These are phyloP conservation scores for Nomia melanderi DNA, from an alignment of 1,140 invertebrate species.

Conservation along the genomic window DNA sequence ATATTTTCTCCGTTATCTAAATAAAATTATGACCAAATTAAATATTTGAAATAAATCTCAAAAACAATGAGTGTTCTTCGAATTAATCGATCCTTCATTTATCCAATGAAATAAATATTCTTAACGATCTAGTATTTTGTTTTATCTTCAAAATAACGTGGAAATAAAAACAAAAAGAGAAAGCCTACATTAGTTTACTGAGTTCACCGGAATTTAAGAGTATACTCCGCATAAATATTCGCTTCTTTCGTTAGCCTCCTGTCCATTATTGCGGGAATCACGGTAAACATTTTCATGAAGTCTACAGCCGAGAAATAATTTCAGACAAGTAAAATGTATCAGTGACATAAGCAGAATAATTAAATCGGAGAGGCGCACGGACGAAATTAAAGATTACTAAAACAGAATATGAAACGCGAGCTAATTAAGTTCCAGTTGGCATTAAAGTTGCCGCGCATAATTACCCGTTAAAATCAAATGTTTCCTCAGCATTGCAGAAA, in stretches of 20 bases:
- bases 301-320: not conserved
- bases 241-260: slow-evolving; percentile 18
- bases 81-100: too few species aligned
- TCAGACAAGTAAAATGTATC: not conserved
- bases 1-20: too few species aligned
- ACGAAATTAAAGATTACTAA: not conserved
- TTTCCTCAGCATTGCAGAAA: not conserved
- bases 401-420: too few species aligned
- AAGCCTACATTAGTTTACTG: slow-evolving; percentile 4
- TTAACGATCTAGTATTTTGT: too few species aligned
- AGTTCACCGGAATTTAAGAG: slow-evolving; percentile 22
- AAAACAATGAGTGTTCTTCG: too few species aligned
- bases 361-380: not conserved
- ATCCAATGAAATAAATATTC: too few species aligned
- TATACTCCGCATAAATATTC: slow-evolving; percentile 28
- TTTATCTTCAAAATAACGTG: too few species aligned
- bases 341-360: not conserved
- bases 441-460: not conserved
- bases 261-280: not conserved
- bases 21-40: too few species aligned
- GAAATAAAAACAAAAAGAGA: not conserved
- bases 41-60: too few species aligned
- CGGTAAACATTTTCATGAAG: slow-evolving; percentile 14
- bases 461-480: not conserved
- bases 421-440: not conserved